Evolutionary conservation across 2,797 vertebrate species (phyloP).

Genomic region (Antennarius maculatus): DNA sequence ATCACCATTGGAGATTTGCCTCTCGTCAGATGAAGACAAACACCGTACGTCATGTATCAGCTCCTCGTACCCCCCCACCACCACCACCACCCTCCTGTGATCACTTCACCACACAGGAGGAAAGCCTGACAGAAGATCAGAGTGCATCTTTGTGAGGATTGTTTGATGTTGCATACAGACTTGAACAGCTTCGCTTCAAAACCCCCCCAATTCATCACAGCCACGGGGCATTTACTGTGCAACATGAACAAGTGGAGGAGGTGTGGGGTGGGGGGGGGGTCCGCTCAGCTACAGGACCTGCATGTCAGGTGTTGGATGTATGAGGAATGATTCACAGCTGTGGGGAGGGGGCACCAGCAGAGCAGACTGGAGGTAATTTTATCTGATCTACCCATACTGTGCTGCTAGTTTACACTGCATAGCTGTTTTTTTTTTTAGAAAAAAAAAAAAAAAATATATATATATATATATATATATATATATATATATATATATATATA

Average conservation of each 20-base stretch:
- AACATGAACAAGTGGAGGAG: constrained; percentile 14
- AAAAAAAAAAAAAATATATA: no score
- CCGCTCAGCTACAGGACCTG: constrained; percentile 16
- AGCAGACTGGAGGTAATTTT: constrained; percentile 20
- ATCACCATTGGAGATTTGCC: constrained; percentile 1
- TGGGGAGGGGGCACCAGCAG: neutral
- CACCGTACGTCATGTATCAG: constrained; percentile 5
- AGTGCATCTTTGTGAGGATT: constrained; percentile 30
- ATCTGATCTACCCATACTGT: constrained; percentile 9
- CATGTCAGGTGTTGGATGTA: constrained; percentile 28
- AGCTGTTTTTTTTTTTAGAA: neutral
- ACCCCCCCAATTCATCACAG: constrained; percentile 29
- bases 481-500: no score
- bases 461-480: no score
- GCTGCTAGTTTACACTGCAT: neutral
- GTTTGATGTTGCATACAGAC: constrained; percentile 60
- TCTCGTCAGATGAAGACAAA: constrained; percentile 28
- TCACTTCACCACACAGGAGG: constrained; percentile 36
- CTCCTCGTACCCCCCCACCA: constrained; percentile 13
- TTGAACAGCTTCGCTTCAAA: constrained; percentile 32
- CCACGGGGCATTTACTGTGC: constrained; percentile 40
- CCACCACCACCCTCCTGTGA: constrained; percentile 49
- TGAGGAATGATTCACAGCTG: constrained; percentile 11
- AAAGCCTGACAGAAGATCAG: constrained; percentile 47
- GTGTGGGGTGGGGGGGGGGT: neutral